phyloP scores from a whole-genome alignment of 2,888 invertebrate species.

The Microctonus hyperodae region DNA sequence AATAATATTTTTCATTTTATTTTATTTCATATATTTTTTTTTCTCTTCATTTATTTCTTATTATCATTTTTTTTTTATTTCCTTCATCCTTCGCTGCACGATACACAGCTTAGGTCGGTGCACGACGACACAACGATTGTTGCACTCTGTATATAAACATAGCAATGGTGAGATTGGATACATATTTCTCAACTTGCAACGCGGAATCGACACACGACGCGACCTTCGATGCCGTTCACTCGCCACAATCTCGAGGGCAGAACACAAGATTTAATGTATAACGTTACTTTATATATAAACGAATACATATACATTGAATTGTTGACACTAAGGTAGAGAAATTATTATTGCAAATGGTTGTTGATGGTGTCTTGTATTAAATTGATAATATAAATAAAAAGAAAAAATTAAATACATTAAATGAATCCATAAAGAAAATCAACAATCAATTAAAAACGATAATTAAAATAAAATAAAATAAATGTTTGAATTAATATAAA shows the following conservation, averaged over 20 bases:
- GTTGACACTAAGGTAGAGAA: not conserved
- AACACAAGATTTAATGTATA: constrained; percentile 38
- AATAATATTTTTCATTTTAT: not conserved
- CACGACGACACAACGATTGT: not conserved
- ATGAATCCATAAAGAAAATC: no score
- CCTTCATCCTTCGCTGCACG: not conserved
- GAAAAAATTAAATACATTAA: no score
- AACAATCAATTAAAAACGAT: no score
- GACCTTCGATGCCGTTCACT: constrained; percentile 43
- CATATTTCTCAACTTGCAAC: constrained; percentile 26
- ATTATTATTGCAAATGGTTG: not conserved
- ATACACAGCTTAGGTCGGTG: not conserved
- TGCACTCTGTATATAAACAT: not conserved
- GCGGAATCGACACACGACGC: constrained; percentile 31
- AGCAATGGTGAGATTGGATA: constrained; percentile 14
- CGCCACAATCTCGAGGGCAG: constrained; percentile 37
- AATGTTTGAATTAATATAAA: no score
- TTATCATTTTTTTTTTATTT: no score
- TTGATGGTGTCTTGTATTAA: not conserved
- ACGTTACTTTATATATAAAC: constrained; percentile 8
- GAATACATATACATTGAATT: not conserved
- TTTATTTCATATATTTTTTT: not conserved
- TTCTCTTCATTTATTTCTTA: not conserved
- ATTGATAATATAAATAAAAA: not conserved
- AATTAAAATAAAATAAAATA: no score